Percentiles rank a stretch among this genome's conserved stretches.
phyloP scores from a whole-genome alignment of 2,797 vertebrate species.

The Sibirionetta formosa region DNA sequence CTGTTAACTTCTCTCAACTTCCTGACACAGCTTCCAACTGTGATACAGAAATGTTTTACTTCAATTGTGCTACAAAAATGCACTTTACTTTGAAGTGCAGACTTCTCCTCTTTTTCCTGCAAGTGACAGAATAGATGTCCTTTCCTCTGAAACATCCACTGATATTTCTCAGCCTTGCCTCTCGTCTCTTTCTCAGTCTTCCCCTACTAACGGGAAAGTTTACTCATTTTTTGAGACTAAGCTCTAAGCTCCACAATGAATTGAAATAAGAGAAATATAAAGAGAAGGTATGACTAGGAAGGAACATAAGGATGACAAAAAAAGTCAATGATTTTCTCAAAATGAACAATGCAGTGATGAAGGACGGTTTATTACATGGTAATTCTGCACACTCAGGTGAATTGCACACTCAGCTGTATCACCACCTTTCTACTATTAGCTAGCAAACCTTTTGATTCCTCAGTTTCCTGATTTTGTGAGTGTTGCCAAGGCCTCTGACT shows the following conservation, averaged over 20 bases:
- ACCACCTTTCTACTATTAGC: not conserved
- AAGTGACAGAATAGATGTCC: too few relatives aligned
- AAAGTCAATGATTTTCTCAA: too few relatives aligned
- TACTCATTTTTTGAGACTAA: not conserved
- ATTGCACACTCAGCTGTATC: fast-evolving
- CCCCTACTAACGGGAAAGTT: not conserved
- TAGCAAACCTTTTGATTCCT: not conserved
- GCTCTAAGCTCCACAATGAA: not conserved
- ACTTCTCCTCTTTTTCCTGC: not conserved
- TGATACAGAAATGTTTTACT: not conserved
- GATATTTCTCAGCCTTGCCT: not conserved
- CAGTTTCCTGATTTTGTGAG: not conserved
- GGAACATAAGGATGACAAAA: too few relatives aligned
- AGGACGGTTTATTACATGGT: not conserved
- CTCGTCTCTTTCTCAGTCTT: not conserved
- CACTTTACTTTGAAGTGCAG: not conserved
- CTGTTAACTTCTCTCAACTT: not conserved
- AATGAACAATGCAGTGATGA: not conserved
- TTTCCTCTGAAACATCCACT: not conserved
- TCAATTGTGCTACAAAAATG: not conserved
- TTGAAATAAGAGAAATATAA: not conserved
- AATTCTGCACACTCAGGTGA: fast-evolving
- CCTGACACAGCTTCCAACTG: not conserved
- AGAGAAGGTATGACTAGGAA: too few relatives aligned
- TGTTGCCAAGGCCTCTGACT: not conserved